Evolutionary conservation across 2,888 invertebrate genomes (phyloP).

Genomic region (Mantis religiosa): DNA sequence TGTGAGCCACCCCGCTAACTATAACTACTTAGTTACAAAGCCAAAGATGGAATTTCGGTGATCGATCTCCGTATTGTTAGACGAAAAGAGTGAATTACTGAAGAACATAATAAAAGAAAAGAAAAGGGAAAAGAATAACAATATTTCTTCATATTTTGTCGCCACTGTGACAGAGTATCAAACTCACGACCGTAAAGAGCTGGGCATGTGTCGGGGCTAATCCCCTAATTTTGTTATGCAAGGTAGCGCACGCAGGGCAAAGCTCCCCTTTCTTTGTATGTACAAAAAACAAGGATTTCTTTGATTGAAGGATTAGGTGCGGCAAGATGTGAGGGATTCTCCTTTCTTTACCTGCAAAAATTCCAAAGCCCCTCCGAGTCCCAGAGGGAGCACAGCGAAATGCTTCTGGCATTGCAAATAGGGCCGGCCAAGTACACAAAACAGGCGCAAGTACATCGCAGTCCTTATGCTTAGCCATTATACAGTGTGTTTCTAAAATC

Average conservation of each 20-base stretch:
- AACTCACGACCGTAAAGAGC: background rate
- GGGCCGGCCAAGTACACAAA: background rate
- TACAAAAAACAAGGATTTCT: conserved; percentile 13
- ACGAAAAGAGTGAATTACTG: no score
- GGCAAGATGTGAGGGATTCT: background rate
- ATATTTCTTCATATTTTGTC: no score
- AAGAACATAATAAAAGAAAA: no score
- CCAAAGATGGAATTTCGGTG: no score
- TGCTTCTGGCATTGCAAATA: background rate
- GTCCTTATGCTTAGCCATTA: no score
- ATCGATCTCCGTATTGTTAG: no score
- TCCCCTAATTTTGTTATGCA: background rate
- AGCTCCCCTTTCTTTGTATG: background rate
- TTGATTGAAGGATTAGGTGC: conserved; percentile 15
- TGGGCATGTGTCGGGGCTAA: background rate
- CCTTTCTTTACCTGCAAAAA: background rate
- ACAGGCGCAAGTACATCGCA: background rate
- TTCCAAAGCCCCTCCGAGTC: background rate
- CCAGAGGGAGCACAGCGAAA: background rate
- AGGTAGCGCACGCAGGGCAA: background rate
- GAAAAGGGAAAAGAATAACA: no score
- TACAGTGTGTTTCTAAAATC: no score
- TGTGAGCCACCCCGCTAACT: no score
- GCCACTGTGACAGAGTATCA: background rate
- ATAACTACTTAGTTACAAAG: no score